Evolutionary conservation across 2,888 invertebrate species (phyloP), one percentile per base, ranked within the genome.

Genomic region (Nemotelus pantherinus): DNA sequence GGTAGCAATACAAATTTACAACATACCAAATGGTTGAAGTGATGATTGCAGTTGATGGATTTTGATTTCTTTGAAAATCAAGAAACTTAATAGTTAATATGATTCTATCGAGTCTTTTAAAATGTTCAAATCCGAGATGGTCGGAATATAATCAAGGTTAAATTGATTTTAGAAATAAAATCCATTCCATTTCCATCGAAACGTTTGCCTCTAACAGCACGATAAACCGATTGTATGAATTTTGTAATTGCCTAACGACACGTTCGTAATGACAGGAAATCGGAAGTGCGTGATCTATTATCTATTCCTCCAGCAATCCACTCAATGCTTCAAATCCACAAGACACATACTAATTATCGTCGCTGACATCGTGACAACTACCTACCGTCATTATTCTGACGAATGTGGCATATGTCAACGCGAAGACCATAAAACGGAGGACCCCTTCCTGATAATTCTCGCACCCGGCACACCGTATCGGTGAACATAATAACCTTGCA

Each of bases 261-360:
- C 65, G 47, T 7, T 44, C 43, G 4, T 55, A 70, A 70, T 70
- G 70, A 9, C 70, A 2, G 70, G 70, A 70, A 70, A 70, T 70
- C 70, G 70, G 70, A 70, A 70, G 70, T 70, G 70, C 70, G 70
- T 70, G 70, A 70, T 70, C 70, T 43, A 70, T 70, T 70, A 70
- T 70, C 53, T 70, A 70, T 55, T 43, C 70, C 55, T 53, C 2
- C 53, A 41, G 9, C 10, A 43, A 55, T 43, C 43, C 25, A 7
- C 39, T 50, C 41, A 47, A 70, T 3, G 47, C 53, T n/a, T 10
- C 5, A 45, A n/a, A 43, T n/a, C 5, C 25, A 39, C 50, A 48
- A 25, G 25, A 9, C 44, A 70, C 53, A 53, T 70, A 68, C 68
- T 68, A 70, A 70, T 70, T 70, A 53, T 43, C 41, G 25, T 57